Percentiles rank a stretch among this genome's conserved stretches.
Evolutionary conservation across 2,113 vertebrate species (phyloP).

Genomic region (Grus americana): DNA sequence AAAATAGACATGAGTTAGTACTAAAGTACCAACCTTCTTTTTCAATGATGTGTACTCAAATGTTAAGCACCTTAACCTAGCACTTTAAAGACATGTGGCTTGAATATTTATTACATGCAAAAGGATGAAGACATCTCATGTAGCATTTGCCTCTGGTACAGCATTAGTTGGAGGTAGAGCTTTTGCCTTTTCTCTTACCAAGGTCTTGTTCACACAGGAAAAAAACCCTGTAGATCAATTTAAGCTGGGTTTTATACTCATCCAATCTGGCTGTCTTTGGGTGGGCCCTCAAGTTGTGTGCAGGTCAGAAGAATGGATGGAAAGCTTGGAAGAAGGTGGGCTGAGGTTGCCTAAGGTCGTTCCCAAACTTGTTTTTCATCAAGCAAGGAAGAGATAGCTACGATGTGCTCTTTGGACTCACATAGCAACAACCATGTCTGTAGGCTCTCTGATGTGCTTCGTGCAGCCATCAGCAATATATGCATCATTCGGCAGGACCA

Average conservation of each 20-base stretch:
- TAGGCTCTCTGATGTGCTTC: background rate
- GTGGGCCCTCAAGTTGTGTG: background rate
- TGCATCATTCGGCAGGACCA: background rate
- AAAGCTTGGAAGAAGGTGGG: background rate
- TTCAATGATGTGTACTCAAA: background rate
- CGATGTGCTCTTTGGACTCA: background rate
- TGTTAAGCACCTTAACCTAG: conserved; percentile 21
- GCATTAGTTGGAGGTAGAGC: background rate
- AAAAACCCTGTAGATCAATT: background rate
- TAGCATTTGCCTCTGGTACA: background rate
- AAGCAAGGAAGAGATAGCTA: background rate
- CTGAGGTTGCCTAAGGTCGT: background rate
- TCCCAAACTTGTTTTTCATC: background rate
- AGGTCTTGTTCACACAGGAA: background rate
- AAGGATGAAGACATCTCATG: background rate
- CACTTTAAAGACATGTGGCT: background rate
- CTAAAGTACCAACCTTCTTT: conserved; percentile 27
- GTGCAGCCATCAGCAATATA: background rate
- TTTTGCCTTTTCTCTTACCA: background rate
- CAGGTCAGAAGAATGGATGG: background rate
- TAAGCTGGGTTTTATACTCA: background rate
- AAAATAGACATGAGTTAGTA: conserved; percentile 46
- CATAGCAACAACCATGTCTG: background rate
- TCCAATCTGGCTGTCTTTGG: background rate
- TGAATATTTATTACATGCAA: conserved; percentile 15